Percentiles rank a stretch among this genome's conserved stretches.
Evolutionary conservation across 2,113 vertebrate species (phyloP).

Genomic region (Vireo altiloquus): DNA sequence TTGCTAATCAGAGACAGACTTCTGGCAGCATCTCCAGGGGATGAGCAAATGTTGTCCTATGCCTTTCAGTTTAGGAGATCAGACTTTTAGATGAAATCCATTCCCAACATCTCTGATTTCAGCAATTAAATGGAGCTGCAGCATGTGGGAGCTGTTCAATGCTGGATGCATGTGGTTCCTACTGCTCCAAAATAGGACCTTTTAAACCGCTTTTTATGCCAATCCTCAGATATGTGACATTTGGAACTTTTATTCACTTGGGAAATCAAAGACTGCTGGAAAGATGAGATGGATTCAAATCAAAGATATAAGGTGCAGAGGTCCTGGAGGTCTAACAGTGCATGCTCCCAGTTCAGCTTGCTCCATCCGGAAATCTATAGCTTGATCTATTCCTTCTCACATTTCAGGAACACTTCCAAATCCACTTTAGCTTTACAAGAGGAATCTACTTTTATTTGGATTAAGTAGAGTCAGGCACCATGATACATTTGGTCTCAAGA

Average conservation of each 20-base stretch:
- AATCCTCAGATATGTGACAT: constrained; percentile 15
- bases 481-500: not conserved
- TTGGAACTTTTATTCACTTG: constrained; percentile 47
- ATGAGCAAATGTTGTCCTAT: constrained; percentile 62
- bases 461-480: not conserved
- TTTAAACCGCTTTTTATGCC: constrained; percentile 22
- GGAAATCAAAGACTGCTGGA: constrained; percentile 46
- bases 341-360: not conserved
- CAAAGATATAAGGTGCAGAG: constrained; percentile 33
- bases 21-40: constrained; percentile 62
- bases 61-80: constrained; percentile 59
- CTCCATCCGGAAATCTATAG: not conserved
- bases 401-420: not conserved
- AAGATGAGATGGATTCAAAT: constrained; percentile 35
- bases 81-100: constrained; percentile 60
- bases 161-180: constrained; percentile 25
- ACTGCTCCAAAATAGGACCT: constrained; percentile 26
- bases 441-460: not conserved
- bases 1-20: constrained; percentile 65
- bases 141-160: constrained; percentile 52
- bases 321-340: constrained; percentile 20
- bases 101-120: constrained; percentile 60
- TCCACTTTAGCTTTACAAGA: not conserved
- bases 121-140: constrained; percentile 55
- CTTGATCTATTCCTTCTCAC: not conserved